Evolutionary conservation across 2,888 invertebrate genomes (phyloP), one percentile per base, ranked within the genome.

Genomic region (Formica aserva): DNA sequence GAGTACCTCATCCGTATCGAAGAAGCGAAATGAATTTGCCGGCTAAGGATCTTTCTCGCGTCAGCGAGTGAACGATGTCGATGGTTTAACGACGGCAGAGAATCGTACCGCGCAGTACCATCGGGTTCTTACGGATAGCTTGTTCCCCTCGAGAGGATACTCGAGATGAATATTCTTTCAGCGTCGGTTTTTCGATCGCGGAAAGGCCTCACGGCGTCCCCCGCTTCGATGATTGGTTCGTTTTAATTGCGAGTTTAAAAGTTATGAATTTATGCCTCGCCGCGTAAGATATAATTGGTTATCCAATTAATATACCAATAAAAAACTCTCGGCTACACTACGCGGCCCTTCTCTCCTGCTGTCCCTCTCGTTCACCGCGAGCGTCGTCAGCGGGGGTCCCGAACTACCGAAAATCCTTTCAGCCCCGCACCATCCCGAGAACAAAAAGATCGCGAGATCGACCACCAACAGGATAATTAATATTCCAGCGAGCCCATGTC

Each of bases 241-340:
- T 89, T 92, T 92, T 91, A 92, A 88, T 90, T 89, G 89, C 90
- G 74, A 88, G 90, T 88, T 85, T 87, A 90, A 92, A 87, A 87
- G 90, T 90, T 92, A 90, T 91, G 90, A 93, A 93, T 93, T 93
- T 93, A 93, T 93, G 92, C 88, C 86, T 87, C 86, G 86, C 90
- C 90, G 90, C 89, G 89, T 89, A 91, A 90, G 91, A 92, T 92
- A 93, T 93, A 93, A 93, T 93, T 93, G 93, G 90, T 85, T 88
- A 89, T 90, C 89, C 91, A 90, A 93, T 93, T 93, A 93, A 93
- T 93, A 92, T 92, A 87, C 86, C 88, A 88, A 90, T 91, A 91
- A 91, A 92, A 92, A 91, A 90, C 65, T 62, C 35, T 15, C 22
- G 35, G 22, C 60, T 22, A 22, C 41, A 80, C 78, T 85, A 82